These are phyloP conservation scores for Halcyon leucocephala DNA, from an alignment of 2,797 vertebrate species.

Conservation along the genomic window DNA sequence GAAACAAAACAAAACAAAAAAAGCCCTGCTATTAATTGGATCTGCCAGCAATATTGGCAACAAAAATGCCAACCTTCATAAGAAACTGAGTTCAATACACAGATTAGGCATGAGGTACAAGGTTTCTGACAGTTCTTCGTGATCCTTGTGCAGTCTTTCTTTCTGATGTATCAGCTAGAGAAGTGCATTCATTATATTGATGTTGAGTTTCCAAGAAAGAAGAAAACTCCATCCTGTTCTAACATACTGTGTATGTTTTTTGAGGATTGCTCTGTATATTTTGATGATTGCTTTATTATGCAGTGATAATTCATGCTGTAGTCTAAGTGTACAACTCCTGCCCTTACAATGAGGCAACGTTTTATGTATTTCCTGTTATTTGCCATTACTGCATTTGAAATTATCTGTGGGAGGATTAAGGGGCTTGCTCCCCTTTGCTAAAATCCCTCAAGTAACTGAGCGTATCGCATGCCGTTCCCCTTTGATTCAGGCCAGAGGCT, in stretches of 20 bases:
- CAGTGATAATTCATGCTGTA: constrained; percentile 61
- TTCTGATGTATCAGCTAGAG: neutral
- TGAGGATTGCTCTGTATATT: constrained; percentile 31
- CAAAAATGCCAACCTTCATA: neutral
- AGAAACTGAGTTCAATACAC: neutral
- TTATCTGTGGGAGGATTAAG: neutral
- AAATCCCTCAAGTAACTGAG: constrained; percentile 31
- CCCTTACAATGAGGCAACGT: neutral
- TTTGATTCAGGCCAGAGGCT: constrained; percentile 46
- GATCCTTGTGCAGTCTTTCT: neutral
- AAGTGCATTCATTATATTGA: neutral
- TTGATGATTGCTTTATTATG: constrained; percentile 37
- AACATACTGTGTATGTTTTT: constrained; percentile 34
- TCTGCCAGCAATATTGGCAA: neutral
- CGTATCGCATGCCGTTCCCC: constrained; percentile 6
- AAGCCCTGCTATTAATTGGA: neutral
- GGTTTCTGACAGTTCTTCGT: neutral
- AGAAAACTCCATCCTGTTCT: constrained; percentile 30
- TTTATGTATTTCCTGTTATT: constrained; percentile 26
- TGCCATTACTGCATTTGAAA: constrained; percentile 15
- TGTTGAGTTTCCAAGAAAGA: constrained; percentile 17
- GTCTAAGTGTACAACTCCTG: neutral
- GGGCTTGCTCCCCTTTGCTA: constrained; percentile 13
- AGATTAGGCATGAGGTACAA: neutral
- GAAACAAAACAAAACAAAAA: neutral